These are phyloP conservation scores for Hydrolagus colliei DNA, from an alignment of 2,797 vertebrate species.

Conservation along the genomic window DNA sequence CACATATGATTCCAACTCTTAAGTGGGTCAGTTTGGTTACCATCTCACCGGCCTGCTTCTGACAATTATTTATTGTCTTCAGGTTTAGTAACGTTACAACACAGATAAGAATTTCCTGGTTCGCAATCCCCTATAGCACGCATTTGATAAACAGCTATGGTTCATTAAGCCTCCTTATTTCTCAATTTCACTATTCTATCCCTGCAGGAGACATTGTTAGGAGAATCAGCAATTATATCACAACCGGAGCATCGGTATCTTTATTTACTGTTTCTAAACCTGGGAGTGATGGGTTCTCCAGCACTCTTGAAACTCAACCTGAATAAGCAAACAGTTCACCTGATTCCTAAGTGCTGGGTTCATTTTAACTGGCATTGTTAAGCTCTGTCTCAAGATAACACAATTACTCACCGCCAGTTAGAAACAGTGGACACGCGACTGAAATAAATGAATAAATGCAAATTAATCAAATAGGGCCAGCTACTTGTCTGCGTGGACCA, in stretches of 20 bases:
- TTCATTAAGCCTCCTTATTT: neutral
- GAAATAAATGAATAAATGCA: conserved; percentile 47
- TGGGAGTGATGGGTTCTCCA: no score
- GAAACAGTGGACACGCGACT: conserved; percentile 19
- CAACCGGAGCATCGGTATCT: no score
- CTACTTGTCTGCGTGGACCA: conserved; percentile 51
- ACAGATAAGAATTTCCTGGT: neutral
- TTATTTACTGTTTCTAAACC: no score
- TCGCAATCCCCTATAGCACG: neutral
- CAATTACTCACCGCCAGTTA: neutral
- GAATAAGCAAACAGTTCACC: neutral
- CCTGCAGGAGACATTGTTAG: no score
- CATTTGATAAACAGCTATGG: neutral
- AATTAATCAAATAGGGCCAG: conserved; percentile 50
- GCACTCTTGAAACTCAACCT: neutral
- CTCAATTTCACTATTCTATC: no score
- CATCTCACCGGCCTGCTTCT: no score
- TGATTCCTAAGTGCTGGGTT: neutral
- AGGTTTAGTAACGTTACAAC: neutral
- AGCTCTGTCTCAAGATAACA: neutral
- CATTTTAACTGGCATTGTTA: neutral
- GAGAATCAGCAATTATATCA: no score
- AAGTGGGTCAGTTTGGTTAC: no score
- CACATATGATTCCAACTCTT: no score
- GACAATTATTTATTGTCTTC: no score